Base-by-base conservation (phyloP, 1,140 invertebrate genomes). In the Homalodisca vitripennis region DNA sequence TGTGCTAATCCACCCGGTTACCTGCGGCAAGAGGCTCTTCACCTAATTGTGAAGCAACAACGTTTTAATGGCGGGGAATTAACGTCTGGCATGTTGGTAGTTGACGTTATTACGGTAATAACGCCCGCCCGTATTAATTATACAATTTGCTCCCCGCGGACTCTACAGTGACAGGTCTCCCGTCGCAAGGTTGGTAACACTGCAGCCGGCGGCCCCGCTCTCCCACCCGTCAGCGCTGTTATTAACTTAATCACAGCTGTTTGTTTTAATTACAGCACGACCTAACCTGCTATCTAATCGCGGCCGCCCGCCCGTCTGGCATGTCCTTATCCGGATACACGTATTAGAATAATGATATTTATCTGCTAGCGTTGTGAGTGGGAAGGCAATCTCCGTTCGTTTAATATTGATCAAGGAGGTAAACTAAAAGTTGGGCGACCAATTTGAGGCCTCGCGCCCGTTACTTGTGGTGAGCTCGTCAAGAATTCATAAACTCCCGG, bases 51-150 rank as follows among this genome's bases (percentile, higher is more conserved):
- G 17, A 41, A 41, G 34, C 6, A 41, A 27, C 29, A 20, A 51
- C 48, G 55, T 60, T 26, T 60, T 60, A 60, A 60, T 60, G 55
- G 29, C 24, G 55, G 55, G 55, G 29, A 60, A 60, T 60, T 60
- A 27, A 60, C 24, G 22, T 30, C 55, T 30, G 55, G 2, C n/a
- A 60, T 13, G 55, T 60, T 60, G 55, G 55, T 30, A 60, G 24
- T n/a, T 24, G 55, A n/a, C 26, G 55, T 60, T 60, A 60, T 60
- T 60, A 60, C 55, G 26, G 22, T 60, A 27, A 60, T 60, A 60
- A 24, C 27, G 22, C 13, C 12, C 48, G 48, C 48, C n/a, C 55
- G 55, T 60, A 60, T 60, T 60, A 60, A 60, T 60, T 60, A 60
- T 60, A 60, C 55, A 60, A 60, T 60, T 60, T 60, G 55, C 55